Evolutionary conservation across 2,113 vertebrate species (phyloP).

Genomic region (Picathartes gymnocephalus): DNA sequence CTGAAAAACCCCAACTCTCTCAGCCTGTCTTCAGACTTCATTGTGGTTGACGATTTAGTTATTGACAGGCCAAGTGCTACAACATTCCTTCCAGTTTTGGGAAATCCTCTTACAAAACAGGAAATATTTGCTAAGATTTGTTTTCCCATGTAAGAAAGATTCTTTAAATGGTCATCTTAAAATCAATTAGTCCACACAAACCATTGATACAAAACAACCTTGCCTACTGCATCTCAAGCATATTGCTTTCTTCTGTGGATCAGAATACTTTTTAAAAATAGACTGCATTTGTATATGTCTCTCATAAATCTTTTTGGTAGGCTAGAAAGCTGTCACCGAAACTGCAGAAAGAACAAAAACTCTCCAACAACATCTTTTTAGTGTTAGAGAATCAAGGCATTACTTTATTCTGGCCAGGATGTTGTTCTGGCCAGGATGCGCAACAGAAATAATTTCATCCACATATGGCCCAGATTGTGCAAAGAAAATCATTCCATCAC

Average conservation of each 20-base stretch:
- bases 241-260: not conserved
- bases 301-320: not conserved
- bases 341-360: not conserved
- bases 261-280: not conserved
- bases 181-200: not conserved
- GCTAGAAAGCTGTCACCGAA: not conserved
- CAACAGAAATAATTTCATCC: too few species aligned
- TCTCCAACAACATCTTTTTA: not conserved
- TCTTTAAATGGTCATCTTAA: not conserved
- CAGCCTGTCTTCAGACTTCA: not conserved
- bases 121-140: not conserved
- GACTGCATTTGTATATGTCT: not conserved
- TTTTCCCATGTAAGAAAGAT: not conserved
- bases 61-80: not conserved
- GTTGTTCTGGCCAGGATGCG: too few species aligned
- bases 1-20: not conserved
- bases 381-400: not conserved
- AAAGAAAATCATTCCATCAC: too few species aligned
- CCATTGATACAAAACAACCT: not conserved
- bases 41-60: not conserved
- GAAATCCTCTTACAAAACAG: not conserved
- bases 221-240: not conserved
- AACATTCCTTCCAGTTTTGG: not conserved
- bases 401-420: not conserved
- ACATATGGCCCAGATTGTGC: too few species aligned